These are phyloP conservation scores for Eleutherodactylus coqui DNA, from an alignment of 2,797 vertebrate genomes.

Conservation along the genomic window DNA sequence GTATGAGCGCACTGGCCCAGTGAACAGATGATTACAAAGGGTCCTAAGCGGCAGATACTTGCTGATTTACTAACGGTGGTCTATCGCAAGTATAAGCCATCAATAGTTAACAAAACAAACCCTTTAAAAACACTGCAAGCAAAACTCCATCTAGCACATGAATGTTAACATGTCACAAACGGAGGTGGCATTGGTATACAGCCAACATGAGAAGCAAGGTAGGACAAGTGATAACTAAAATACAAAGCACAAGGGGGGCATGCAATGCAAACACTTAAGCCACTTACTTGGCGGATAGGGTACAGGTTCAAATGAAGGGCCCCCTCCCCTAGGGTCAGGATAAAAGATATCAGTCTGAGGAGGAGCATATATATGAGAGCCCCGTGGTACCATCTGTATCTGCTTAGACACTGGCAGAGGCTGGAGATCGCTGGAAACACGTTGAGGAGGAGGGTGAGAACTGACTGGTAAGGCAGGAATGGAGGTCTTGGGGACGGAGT, in stretches of 20 bases:
- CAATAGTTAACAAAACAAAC: too few relatives aligned
- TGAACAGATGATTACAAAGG: too few relatives aligned
- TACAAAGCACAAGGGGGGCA: neutral
- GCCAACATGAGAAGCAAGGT: neutral
- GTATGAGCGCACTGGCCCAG: too few relatives aligned
- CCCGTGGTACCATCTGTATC: conserved; percentile 84
- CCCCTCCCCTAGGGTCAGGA: conserved; percentile 83
- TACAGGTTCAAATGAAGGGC: conserved; percentile 87
- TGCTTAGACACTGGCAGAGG: conserved; percentile 86
- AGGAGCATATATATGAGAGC: conserved; percentile 85
- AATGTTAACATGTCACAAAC: too few relatives aligned
- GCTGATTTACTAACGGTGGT: too few relatives aligned
- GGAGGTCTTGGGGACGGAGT: conserved; percentile 80
- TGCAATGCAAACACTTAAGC: neutral
- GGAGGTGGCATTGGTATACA: too few relatives aligned
- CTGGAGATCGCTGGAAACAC: conserved; percentile 84
- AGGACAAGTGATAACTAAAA: neutral
- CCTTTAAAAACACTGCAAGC: too few relatives aligned
- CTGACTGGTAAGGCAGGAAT: conserved; percentile 83
- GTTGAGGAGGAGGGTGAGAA: conserved; percentile 80
- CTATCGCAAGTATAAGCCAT: too few relatives aligned
- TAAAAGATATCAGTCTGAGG: conserved; percentile 91
- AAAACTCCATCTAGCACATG: too few relatives aligned
- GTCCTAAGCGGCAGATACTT: too few relatives aligned
- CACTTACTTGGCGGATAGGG: conserved; percentile 86